Evolutionary conservation across 1,140 invertebrate species (phyloP).

Genomic region (Pseudomyrmex flavicornis): DNA sequence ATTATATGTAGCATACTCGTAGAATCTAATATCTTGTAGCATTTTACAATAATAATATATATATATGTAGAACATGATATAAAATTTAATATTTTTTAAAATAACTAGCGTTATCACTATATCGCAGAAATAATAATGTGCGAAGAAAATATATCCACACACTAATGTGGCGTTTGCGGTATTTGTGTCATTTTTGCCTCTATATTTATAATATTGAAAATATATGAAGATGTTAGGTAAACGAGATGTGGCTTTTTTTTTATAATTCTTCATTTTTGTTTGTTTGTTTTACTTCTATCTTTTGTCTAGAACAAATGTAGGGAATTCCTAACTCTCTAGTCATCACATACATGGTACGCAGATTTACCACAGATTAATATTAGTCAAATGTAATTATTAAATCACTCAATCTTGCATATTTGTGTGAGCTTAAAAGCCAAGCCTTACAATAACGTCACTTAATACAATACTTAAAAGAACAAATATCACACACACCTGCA

Average conservation of each 20-base stretch:
- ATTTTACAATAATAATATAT: slow-evolving; percentile 68
- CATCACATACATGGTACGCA: slow-evolving; percentile 77
- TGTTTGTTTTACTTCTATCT: neutral
- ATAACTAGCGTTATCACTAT: slow-evolving; percentile 66
- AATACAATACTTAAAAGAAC: slow-evolving; percentile 63
- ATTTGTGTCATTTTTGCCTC: slow-evolving; percentile 63
- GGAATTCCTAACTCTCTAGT: slow-evolving; percentile 78
- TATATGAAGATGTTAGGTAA: slow-evolving; percentile 76
- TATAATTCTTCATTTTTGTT: neutral
- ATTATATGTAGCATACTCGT: slow-evolving; percentile 71
- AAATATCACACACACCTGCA: slow-evolving; percentile 50
- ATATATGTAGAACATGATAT: slow-evolving; percentile 62
- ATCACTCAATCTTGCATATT: slow-evolving; percentile 54
- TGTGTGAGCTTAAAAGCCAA: slow-evolving; percentile 74
- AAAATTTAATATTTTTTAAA: slow-evolving; percentile 68
- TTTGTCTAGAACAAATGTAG: slow-evolving; percentile 75
- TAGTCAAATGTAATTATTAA: slow-evolving; percentile 62
- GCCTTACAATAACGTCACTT: slow-evolving; percentile 66
- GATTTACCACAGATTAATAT: slow-evolving; percentile 70
- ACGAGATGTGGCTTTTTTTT: slow-evolving; percentile 61
- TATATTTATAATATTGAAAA: slow-evolving; percentile 69
- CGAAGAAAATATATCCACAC: slow-evolving; percentile 71
- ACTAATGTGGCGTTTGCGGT: slow-evolving; percentile 55
- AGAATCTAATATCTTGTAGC: slow-evolving; percentile 72
- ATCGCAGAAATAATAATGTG: slow-evolving; percentile 71